Base-by-base conservation (phyloP, 2,888 invertebrate species). In the Gryllus longicercus region DNA sequence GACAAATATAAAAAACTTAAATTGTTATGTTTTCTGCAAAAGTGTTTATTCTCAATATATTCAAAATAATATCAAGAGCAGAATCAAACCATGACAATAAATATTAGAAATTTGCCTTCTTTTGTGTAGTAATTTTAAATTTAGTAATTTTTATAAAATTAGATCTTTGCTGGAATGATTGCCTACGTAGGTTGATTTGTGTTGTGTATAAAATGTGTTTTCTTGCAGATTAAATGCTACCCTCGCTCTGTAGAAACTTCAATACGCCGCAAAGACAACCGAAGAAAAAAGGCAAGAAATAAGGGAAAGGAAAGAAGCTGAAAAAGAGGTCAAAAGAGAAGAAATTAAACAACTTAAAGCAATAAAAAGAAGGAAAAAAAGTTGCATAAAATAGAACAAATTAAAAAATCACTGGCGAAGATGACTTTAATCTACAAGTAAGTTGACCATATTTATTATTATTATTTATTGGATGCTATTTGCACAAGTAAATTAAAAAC, bases 321-420 rank as follows among this genome's bases (percentile, higher is more conserved):
- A 96, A 85, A 96, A 96, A 86, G 87, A 91, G 80, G 91, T 91
- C 84, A 95, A 95, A 86, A 91, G 92, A 88, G 94, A 96, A 84
- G 98, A 98, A 86, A 89, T 99, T n/a, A 94, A 93, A 77, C 90
- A 95, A 83, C 87, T 98, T 74, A 96, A 96, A 87, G 94, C 95
- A 50, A 87, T 96, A 82, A 98, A 98, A 86, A 89, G 93, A 21
- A 21, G 80, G 93, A 94, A 85, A 98, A 99, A 88, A 96, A 98
- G 82, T 91, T 94, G 86, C 94, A 95, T 82, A 97, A 96, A 87
- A 92, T 99, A 78, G 91, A 93, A 80, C 93, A 93, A 87, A 88
- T 99, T 11, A 94, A 94, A 93, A 95, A 86, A 93, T 97, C 50
- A 95, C 97, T 2, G 98, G 98, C 18, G 94, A 95, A 86, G 90